These are phyloP conservation scores for Puma concolor DNA, from an alignment of 2,113 vertebrate species.

Conservation along the genomic window DNA sequence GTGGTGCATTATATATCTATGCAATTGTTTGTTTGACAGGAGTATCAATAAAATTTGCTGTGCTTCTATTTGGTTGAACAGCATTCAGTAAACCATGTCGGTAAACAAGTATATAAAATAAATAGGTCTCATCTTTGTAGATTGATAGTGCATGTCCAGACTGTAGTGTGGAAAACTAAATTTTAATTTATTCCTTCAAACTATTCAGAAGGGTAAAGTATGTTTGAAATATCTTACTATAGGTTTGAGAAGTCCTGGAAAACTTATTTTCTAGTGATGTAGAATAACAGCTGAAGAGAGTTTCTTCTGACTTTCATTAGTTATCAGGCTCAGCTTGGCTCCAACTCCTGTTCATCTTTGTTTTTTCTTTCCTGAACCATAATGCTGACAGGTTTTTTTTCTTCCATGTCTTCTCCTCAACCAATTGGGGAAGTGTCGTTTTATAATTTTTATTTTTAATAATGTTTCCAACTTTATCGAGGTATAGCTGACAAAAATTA, in stretches of 20 bases:
- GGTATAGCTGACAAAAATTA: not conserved
- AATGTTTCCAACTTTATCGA: not conserved
- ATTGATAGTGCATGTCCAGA: not conserved
- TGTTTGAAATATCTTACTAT: not conserved
- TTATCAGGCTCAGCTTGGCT: not conserved
- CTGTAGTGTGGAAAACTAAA: not conserved
- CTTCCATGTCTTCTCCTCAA: not conserved
- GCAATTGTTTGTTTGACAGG: not conserved
- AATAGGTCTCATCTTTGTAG: not conserved
- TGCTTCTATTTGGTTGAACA: not conserved
- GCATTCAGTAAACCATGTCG: not conserved
- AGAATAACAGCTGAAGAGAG: not conserved
- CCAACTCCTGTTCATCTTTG: not conserved
- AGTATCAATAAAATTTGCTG: not conserved
- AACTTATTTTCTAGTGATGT: not conserved
- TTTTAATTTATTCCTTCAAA: constrained; percentile 32
- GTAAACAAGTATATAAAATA: constrained; percentile 26
- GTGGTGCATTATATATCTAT: not conserved
- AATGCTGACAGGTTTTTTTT: not conserved
- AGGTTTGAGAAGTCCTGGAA: not conserved
- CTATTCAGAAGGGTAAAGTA: not conserved
- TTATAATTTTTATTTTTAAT: not conserved
- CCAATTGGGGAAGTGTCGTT: not conserved
- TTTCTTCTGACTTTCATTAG: not conserved
- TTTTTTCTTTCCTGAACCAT: not conserved